Evolutionary conservation across 2,797 vertebrate genomes (phyloP).

Genomic region (Phalanger gymnotis): DNA sequence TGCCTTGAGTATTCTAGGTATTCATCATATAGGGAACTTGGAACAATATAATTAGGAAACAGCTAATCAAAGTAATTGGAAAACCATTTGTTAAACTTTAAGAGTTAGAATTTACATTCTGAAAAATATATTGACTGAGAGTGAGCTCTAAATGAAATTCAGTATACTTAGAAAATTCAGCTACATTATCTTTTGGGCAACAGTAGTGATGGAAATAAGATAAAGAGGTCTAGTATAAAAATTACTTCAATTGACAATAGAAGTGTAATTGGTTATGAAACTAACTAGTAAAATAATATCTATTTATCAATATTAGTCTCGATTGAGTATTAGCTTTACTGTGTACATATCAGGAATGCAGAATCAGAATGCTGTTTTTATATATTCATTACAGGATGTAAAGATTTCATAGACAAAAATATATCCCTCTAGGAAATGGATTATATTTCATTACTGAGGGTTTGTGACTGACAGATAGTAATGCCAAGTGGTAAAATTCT

Average conservation of each 20-base stretch:
- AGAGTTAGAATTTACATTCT: slow-evolving; percentile 4
- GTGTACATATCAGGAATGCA: background rate
- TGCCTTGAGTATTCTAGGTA: slow-evolving; percentile 18
- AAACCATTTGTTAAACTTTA: slow-evolving; percentile 41
- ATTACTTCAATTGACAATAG: background rate
- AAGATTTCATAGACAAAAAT: slow-evolving; percentile 30
- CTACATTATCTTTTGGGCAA: slow-evolving; percentile 26
- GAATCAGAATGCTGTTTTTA: background rate
- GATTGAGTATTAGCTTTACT: slow-evolving; percentile 1
- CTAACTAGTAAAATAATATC: background rate
- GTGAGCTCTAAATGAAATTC: too few relatives aligned
- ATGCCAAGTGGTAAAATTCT: slow-evolving; percentile 27
- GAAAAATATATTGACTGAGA: background rate
- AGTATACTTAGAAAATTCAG: background rate
- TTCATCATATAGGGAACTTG: slow-evolving; percentile 38
- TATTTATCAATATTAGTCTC: slow-evolving; percentile 28
- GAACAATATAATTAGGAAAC: slow-evolving; percentile 38
- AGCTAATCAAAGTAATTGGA: slow-evolving; percentile 34
- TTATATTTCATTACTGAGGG: background rate
- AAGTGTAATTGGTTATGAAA: background rate
- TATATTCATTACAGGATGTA: background rate
- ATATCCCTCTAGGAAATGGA: background rate
- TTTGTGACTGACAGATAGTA: background rate
- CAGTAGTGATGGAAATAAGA: slow-evolving; percentile 9
- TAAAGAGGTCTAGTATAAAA: background rate